Conservation (phyloP, 2,113 vertebrate genomes). For the Oophaga pumilio region DNA sequence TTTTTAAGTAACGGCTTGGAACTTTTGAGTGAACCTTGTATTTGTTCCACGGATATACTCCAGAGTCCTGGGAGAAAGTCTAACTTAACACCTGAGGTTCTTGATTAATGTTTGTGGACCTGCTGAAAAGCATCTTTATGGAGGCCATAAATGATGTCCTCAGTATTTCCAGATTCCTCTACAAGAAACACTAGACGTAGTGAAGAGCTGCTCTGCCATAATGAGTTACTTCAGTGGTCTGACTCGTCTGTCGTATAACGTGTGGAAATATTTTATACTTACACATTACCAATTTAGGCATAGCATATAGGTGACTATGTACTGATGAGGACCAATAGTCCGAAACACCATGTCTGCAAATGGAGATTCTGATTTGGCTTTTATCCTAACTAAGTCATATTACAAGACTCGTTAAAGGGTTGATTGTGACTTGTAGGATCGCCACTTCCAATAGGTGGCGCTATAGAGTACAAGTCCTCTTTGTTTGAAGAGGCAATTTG, state of each 20-base stretch:
- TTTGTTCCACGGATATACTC: constrained; percentile 43
- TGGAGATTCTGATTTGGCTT: too few relatives aligned
- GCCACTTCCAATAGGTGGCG: too few relatives aligned
- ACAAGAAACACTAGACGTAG: constrained; percentile 46
- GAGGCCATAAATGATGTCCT: constrained; percentile 61
- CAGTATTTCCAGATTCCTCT: constrained; percentile 60
- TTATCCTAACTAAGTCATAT: too few relatives aligned
- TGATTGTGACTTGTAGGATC: too few relatives aligned
- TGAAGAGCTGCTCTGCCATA: constrained; percentile 24
- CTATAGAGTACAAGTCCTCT: too few relatives aligned
- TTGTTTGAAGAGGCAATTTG: too few relatives aligned
- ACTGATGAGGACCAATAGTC: too few relatives aligned
- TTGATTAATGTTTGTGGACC: constrained; percentile 51
- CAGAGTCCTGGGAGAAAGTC: constrained; percentile 27
- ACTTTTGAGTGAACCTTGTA: constrained; percentile 38
- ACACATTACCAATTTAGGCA: constrained; percentile 55
- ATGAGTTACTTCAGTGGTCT: constrained; percentile 40
- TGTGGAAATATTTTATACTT: constrained; percentile 51
- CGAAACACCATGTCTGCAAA: too few relatives aligned
- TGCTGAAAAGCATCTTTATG: constrained; percentile 59
- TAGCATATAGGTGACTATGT: constrained; percentile 31
- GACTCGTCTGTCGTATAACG: constrained; percentile 40
- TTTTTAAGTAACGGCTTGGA: constrained; percentile 49
- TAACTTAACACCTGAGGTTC: constrained; percentile 53
- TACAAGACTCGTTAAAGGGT: too few relatives aligned